Evolutionary conservation across 2,113 vertebrate genomes (phyloP), one percentile per base, ranked within the genome.

Genomic region (Xenopus borealis): DNA sequence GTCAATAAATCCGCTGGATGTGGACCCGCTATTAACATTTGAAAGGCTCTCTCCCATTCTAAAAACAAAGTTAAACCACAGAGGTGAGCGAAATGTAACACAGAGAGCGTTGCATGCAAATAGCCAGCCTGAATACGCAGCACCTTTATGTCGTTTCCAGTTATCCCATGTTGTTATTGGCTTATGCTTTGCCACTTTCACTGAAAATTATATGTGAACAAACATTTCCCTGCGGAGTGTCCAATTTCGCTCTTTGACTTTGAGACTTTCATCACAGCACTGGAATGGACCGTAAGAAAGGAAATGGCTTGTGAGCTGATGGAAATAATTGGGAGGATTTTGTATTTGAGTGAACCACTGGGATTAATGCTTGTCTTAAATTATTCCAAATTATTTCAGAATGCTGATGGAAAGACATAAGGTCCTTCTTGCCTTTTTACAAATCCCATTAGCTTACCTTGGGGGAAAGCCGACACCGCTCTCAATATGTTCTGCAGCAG

Each of bases 201-300:
- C 72, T 55, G n/a, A 23, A 73, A 66, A 73, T 73, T 44, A 58
- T 58, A 73, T 59, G 13, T 72, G 62, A 73, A 73, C 62, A 73
- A 73, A 74, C 66, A 67, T 27, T 12, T 67, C 72, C 53, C 63
- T 20, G 17, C 46, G 40, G 63, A 44, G 14, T 47, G 10, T 53
- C 58, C 52, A 12, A n/a, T 23, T 74, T 67, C 72, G 67, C 53
- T 47, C 53, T 67, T 16, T 61, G 23, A 67, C 64, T 66, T 74
- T 59, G 64, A 67, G 47, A 59, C 63, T 66, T 74, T 67, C 72
- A 74, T 20, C 62, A 47, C 63, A 27, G 58, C 27, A 59, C 10
- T 59, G 30, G 33, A 58, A 55, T 58, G 16, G 18, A 74, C 27
- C 14, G 55, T 23, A 45, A 57, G 45, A 50, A 62, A 40, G 72